A percentile compares a stretch with the other conserved stretches of the same genome.
Conservation (phyloP, 2,113 vertebrate species). For the Callithrix jacchus region DNA sequence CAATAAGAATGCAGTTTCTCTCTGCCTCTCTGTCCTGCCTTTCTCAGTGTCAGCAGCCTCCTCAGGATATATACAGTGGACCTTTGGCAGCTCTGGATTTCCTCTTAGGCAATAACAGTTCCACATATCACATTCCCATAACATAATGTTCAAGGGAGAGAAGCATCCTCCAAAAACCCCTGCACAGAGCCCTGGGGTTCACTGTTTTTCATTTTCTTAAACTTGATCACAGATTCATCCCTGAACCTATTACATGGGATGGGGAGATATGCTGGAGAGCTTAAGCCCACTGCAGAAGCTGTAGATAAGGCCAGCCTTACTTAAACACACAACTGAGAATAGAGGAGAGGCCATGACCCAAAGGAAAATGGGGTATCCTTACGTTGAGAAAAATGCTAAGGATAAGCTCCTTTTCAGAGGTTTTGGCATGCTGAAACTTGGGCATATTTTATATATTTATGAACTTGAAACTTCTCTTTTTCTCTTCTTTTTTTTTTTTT, state of each 20-base stretch:
- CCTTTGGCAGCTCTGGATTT: not conserved
- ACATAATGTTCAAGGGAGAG: not conserved
- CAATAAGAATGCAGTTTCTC: not conserved
- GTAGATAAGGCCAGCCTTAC: not conserved
- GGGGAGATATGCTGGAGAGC: not conserved
- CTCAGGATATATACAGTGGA: not conserved
- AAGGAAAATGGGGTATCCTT: not conserved
- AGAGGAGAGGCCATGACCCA: not conserved
- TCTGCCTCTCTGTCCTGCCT: not conserved
- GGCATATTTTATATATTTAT: constrained; percentile 56
- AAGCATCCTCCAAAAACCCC: not conserved
- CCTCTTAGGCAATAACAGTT: not conserved
- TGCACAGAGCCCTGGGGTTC: not conserved
- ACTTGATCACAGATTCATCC: not conserved
- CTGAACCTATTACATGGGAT: not conserved
- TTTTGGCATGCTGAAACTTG: constrained; percentile 32
- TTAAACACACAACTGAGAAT: constrained; percentile 11
- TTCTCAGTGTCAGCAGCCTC: constrained; percentile 11
- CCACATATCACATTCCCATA: not conserved
- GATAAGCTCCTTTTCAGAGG: constrained; percentile 37
- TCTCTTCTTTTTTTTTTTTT: not conserved
- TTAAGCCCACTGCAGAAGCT: not conserved
- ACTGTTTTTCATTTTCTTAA: constrained; percentile 12
- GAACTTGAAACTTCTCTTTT: constrained; percentile 16
- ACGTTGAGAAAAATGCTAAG: constrained; percentile 26